A percentile compares a stretch with the other conserved stretches of the same genome.
Evolutionary conservation across 1,140 invertebrate genomes (phyloP).

Genomic region (Holotrichia oblita): DNA sequence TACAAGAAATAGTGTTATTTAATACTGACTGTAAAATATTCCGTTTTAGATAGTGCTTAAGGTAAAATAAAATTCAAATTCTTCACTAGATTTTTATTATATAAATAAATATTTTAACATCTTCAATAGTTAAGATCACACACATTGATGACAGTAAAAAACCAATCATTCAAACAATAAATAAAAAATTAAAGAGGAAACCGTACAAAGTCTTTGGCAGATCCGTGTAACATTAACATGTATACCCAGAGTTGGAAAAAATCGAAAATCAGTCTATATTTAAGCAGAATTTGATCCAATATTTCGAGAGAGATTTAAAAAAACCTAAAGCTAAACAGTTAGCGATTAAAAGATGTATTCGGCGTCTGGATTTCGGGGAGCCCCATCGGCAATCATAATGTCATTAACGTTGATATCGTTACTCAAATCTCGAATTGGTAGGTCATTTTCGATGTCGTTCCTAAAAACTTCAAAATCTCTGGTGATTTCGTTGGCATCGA

Average conservation of each 20-base stretch:
- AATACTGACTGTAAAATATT: too few species aligned
- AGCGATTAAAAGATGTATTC: slow-evolving; percentile 40
- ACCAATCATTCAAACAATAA: slow-evolving; percentile 37
- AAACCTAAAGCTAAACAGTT: background rate
- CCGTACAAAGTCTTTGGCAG: slow-evolving; percentile 21
- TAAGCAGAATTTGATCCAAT: background rate
- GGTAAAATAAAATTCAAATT: background rate
- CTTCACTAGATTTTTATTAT: slow-evolving; percentile 23
- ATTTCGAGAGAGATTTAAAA: background rate
- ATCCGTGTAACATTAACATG: background rate
- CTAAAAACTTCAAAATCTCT: background rate
- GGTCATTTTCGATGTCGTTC: background rate
- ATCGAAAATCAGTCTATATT: slow-evolving; percentile 1
- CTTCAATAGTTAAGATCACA: slow-evolving; percentile 21
- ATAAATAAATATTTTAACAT: slow-evolving; percentile 40
- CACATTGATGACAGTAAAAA: slow-evolving; percentile 10
- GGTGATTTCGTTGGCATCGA: background rate
- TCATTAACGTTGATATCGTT: slow-evolving; percentile 45
- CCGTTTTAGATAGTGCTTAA: background rate
- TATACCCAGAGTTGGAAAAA: background rate
- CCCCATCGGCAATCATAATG: slow-evolving; percentile 36
- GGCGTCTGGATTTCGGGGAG: slow-evolving; percentile 44
- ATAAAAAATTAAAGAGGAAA: slow-evolving; percentile 36
- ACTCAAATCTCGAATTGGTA: background rate
- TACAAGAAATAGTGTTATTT: too few species aligned